phyloP scores from a whole-genome alignment of 2,113 vertebrate species.

The Halichoeres trimaculatus region DNA sequence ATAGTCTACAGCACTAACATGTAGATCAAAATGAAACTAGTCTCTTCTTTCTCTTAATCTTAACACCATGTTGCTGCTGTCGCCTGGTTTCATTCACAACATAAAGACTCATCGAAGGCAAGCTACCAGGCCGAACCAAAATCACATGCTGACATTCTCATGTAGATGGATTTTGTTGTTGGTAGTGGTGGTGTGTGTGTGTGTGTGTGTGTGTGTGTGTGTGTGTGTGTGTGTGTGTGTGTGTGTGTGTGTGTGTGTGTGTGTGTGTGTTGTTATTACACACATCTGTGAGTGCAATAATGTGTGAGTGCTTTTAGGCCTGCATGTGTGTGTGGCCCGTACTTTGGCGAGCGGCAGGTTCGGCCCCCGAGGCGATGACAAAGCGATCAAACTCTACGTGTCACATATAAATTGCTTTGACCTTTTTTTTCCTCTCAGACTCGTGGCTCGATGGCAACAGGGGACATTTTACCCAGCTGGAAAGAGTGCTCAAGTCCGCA shows the following conservation, averaged over 20 bases:
- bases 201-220: too few relatives aligned
- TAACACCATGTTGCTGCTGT: background rate
- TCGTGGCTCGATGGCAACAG: slow-evolving; percentile 79
- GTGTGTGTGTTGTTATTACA: background rate
- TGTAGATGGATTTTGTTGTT: slow-evolving; percentile 50
- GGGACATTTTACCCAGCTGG: slow-evolving; percentile 83
- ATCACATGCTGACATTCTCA: slow-evolving; percentile 44
- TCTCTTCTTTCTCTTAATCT: slow-evolving; percentile 50
- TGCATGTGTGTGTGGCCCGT: slow-evolving; percentile 24
- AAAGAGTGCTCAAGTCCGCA: slow-evolving; percentile 84
- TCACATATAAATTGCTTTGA: slow-evolving; percentile 89
- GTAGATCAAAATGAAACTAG: background rate
- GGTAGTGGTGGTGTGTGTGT: too few relatives aligned
- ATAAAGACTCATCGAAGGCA: slow-evolving; percentile 56
- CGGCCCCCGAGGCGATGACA: slow-evolving; percentile 83
- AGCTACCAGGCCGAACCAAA: slow-evolving; percentile 33
- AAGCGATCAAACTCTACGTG: slow-evolving; percentile 86
- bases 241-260: too few relatives aligned
- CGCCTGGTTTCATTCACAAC: slow-evolving; percentile 19
- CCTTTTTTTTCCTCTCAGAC: slow-evolving; percentile 82
- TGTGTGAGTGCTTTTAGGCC: slow-evolving; percentile 18
- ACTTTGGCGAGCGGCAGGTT: slow-evolving; percentile 69
- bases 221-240: too few relatives aligned
- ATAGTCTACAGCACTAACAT: background rate
- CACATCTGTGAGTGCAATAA: background rate